Evolutionary conservation across 1,140 invertebrate genomes (phyloP).

Genomic region (Hyles euphorbiae): DNA sequence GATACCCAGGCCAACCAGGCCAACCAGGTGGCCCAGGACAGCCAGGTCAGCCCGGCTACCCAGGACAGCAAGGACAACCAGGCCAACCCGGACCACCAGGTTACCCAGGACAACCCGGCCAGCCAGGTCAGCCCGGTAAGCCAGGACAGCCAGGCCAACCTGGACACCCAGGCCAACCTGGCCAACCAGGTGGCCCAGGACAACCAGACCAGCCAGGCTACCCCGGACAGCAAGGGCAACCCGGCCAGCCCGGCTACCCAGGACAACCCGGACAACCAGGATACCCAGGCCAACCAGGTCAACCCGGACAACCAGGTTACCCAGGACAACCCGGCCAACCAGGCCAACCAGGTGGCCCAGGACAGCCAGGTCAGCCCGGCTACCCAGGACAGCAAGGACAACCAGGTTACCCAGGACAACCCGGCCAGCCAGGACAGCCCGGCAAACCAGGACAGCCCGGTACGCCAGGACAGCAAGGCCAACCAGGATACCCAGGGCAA

Average conservation of each 20-base stretch:
- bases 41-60: too few relatives aligned
- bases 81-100: too few relatives aligned
- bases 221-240: conserved; percentile 8
- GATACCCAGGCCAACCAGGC: too few relatives aligned
- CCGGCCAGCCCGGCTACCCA: background rate
- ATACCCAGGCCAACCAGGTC: too few relatives aligned
- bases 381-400: background rate
- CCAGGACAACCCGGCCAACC: too few relatives aligned
- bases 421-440: conserved; percentile 15
- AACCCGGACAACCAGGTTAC: too few relatives aligned
- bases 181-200: background rate
- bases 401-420: conserved; percentile 7
- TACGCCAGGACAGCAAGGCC: background rate
- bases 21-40: too few relatives aligned
- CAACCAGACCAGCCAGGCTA: too few relatives aligned
- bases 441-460: conserved; percentile 5
- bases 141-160: too few relatives aligned
- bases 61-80: too few relatives aligned
- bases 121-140: conserved; percentile 5
- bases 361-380: conserved; percentile 9
- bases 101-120: conserved; percentile 13
- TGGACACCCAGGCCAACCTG: conserved; percentile 15
- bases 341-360: background rate
- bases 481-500: conserved; percentile 5
- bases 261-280: conserved; percentile 14